phyloP scores from a whole-genome alignment of 2,113 vertebrate genomes.

The Bungarus multicinctus region DNA sequence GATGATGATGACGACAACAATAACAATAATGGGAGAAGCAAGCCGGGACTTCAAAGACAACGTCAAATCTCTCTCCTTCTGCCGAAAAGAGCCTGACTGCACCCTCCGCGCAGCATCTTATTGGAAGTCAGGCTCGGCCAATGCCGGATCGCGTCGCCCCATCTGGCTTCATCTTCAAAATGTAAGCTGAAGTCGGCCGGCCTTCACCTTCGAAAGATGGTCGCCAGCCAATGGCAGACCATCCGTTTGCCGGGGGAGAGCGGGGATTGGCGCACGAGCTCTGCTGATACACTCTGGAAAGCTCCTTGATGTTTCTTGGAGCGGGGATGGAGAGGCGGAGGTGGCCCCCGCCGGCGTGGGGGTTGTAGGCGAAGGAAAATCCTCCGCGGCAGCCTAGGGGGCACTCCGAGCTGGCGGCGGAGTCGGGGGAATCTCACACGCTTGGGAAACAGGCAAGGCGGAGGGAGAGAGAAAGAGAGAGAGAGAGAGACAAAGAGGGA shows the following conservation, averaged over 20 bases:
- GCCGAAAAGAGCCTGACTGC: background rate
- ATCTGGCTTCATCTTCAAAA: background rate
- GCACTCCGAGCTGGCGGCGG: slow-evolving; percentile 34
- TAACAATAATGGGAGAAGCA: background rate
- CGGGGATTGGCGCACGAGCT: slow-evolving; percentile 56
- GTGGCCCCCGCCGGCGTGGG: slow-evolving; percentile 32
- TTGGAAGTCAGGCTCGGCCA: background rate
- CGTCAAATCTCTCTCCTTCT: background rate
- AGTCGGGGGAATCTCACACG: background rate
- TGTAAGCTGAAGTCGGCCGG: background rate
- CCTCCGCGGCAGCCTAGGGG: slow-evolving; percentile 48
- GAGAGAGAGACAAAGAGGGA: slow-evolving; percentile 44
- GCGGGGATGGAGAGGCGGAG: slow-evolving; percentile 48
- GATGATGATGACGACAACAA: no score
- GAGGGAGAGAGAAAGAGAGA: no score
- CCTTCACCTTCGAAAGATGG: slow-evolving; percentile 56
- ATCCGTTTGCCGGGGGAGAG: background rate
- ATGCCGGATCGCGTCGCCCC: background rate
- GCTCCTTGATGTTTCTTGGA: slow-evolving; percentile 30
- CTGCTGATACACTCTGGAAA: slow-evolving; percentile 63
- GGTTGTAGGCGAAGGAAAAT: slow-evolving; percentile 56
- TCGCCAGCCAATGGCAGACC: slow-evolving; percentile 46
- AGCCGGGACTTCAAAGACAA: background rate
- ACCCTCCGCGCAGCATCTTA: background rate
- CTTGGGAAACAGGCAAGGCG: background rate